Base-by-base conservation (phyloP, 2,113 vertebrate genomes). In the Romanogobio albipinnatus region DNA sequence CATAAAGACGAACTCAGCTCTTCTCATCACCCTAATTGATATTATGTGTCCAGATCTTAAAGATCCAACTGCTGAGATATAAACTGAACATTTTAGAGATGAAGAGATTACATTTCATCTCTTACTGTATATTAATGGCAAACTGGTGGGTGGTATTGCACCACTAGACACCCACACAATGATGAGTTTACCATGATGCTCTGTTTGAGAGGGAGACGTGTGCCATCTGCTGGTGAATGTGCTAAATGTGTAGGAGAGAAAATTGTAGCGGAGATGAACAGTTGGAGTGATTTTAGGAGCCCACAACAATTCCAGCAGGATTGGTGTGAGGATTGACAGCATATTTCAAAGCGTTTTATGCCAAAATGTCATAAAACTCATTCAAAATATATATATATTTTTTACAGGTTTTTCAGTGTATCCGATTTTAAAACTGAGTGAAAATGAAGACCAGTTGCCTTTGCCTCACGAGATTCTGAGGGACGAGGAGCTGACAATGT, bases 141-240 rank as follows among this genome's bases (percentile, higher is more conserved):
- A 33, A 33, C 9, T 45, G 36, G 4, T 45, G 22, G 3, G 8
- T 47, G 59, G 11, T 76, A 14, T 56, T 53, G 24, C 45, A 51
- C n/a, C 24, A 45, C 68, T 39, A 22, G 15, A 59, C 5, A 11
- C 36, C 10, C 17, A 45, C 22, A 26, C 9, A 5, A 8, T 8
- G 22, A 3, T 15, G 58, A 10, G 58, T 29, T 47, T 62, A 45
- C 33, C 73, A 76, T 19, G 33, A 76, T 53, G 74, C 56, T 62
- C 58, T 47, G 24, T 62, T 80, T 47, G n/a, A 26, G 61, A 51
- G 5, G 45, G 45, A 49, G 24, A 51, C 17, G 45, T 19, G 62
- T 3, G 62, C 79, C 79, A 81, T 36, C 79, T 81, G 62, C 45
- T 66, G 79, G 62, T n/a, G 6, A 36, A 51, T 33, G 71, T 3